A percentile compares a stretch with the other conserved stretches of the same genome.
These are phyloP conservation scores for Hydrophis major DNA, from an alignment of 2,797 vertebrate genomes.

Conservation along the genomic window DNA sequence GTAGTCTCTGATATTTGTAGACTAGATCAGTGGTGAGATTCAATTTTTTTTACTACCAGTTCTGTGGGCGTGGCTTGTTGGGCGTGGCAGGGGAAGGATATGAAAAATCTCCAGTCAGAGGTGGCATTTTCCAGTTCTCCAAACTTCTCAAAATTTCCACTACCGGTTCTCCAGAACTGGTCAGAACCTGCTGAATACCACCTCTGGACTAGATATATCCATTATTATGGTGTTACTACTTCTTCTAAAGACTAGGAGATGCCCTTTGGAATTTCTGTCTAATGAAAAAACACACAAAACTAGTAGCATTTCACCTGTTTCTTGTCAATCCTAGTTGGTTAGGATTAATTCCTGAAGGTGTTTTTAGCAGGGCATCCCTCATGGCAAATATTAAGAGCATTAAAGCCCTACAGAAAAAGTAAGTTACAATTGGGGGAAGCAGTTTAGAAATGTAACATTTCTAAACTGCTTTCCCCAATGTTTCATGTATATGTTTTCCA, in stretches of 20 bases:
- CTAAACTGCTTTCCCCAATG: background rate
- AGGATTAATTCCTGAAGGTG: background rate
- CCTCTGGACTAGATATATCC: background rate
- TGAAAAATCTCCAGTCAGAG: no score
- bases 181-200: no score
- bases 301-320: background rate
- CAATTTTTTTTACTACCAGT: no score
- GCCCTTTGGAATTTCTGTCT: background rate
- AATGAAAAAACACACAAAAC: background rate
- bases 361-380: background rate
- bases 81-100: no score
- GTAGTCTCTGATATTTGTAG: background rate
- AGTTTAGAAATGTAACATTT: background rate
- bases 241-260: background rate
- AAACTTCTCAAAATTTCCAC: no score
- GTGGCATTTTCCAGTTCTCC: no score
- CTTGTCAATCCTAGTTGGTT: background rate
- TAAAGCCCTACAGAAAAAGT: background rate
- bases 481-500: background rate
- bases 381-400: background rate
- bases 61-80: no score
- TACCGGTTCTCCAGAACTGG: no score
- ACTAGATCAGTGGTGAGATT: no score
- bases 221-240: background rate
- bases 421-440: background rate